Conservation (phyloP, 1,140 invertebrate genomes). For the Caenorhabditis remanei region DNA sequence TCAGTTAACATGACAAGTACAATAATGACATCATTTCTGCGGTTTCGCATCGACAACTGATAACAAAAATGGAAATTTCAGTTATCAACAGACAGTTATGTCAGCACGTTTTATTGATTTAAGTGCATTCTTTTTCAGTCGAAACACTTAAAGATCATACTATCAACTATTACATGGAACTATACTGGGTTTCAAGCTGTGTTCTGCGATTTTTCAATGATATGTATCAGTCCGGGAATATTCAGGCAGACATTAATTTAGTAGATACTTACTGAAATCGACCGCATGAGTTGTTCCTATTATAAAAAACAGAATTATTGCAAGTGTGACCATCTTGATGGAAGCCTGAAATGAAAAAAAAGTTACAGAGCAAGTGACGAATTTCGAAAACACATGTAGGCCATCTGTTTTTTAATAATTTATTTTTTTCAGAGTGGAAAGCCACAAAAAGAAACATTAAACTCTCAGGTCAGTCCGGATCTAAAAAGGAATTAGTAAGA, state of each 20-base stretch:
- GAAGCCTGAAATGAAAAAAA: not conserved
- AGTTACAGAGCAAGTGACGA: not conserved
- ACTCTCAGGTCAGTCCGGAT: no score
- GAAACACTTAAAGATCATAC: no score
- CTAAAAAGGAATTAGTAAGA: no score
- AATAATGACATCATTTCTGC: not conserved
- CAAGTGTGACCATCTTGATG: not conserved
- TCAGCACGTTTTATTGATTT: no score
- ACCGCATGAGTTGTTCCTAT: not conserved
- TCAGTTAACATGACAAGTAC: no score
- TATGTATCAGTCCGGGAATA: not conserved
- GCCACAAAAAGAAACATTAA: not conserved
- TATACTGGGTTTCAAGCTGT: no score
- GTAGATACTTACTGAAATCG: slow-evolving; percentile 11
- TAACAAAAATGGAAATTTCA: no score
- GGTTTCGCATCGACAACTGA: no score
- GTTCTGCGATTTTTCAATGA: no score
- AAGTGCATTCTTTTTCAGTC: no score
- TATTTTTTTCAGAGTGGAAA: not conserved
- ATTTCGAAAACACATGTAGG: not conserved
- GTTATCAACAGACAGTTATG: no score
- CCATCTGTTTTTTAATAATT: not conserved
- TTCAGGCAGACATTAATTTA: not conserved
- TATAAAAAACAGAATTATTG: not conserved
- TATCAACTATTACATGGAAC: no score